These are phyloP conservation scores for Himalopsyche tibetana DNA, from an alignment of 2,888 invertebrate species.

Conservation along the genomic window DNA sequence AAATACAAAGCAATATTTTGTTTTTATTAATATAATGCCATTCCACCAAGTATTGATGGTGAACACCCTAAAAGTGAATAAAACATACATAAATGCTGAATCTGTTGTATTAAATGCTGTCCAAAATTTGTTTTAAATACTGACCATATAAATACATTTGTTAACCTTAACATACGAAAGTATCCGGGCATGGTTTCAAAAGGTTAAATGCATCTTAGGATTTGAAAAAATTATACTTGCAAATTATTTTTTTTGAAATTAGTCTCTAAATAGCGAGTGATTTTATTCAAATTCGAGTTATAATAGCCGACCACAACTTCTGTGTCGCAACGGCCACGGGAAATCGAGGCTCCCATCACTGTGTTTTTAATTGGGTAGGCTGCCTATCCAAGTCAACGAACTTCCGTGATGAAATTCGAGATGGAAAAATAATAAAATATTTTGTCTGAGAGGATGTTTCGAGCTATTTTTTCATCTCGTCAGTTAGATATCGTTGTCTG, in stretches of 20 bases:
- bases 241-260: slow-evolving; percentile 57
- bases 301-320: slow-evolving; percentile 15
- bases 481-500: neutral
- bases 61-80: too few species aligned
- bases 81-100: too few species aligned
- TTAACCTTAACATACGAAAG: too few species aligned
- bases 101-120: too few species aligned
- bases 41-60: too few species aligned
- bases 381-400: slow-evolving; percentile 54
- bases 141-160: too few species aligned
- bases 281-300: slow-evolving; percentile 51
- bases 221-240: slow-evolving; percentile 57
- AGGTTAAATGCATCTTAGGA: slow-evolving; percentile 55
- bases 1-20: too few species aligned
- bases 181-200: neutral
- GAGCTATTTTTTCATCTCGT: neutral
- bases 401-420: slow-evolving; percentile 50
- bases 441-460: slow-evolving; percentile 6
- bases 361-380: slow-evolving; percentile 48
- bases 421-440: slow-evolving; percentile 34
- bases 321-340: slow-evolving; percentile 55
- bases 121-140: too few species aligned
- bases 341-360: slow-evolving; percentile 23
- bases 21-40: too few species aligned
- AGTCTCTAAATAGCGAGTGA: slow-evolving; percentile 38